Evolutionary conservation across 2,797 vertebrate species (phyloP).

Genomic region (Ctenopoma kingsleyae): DNA sequence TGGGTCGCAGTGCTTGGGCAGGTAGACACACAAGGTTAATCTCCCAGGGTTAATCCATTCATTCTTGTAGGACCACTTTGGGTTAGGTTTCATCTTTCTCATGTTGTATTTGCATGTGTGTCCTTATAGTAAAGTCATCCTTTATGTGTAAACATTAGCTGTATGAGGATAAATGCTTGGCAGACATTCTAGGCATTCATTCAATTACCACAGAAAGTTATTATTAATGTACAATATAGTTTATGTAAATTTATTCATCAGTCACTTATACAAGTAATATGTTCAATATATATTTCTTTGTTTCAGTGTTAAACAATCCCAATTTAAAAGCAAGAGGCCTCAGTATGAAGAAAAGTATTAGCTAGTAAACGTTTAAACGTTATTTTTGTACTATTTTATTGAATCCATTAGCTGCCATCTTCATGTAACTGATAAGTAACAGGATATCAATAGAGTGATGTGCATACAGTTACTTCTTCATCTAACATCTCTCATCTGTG

Average conservation of each 20-base stretch:
- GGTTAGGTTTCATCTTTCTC: slow-evolving; percentile 6
- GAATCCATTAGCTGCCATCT: slow-evolving; percentile 46
- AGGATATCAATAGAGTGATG: slow-evolving; percentile 20
- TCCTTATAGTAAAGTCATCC: slow-evolving; percentile 5
- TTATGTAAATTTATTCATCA: slow-evolving; percentile 18
- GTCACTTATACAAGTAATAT: slow-evolving; percentile 17
- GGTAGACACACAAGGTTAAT: not conserved
- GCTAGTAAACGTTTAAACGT: slow-evolving; percentile 14
- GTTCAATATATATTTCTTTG: slow-evolving; percentile 19
- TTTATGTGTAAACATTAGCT: not conserved
- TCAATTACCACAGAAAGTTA: slow-evolving; percentile 5
- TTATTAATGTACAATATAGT: slow-evolving; percentile 27
- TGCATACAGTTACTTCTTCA: slow-evolving; percentile 22
- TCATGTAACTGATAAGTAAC: slow-evolving; percentile 23
- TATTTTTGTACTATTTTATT: slow-evolving; percentile 1
- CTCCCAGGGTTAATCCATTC: not conserved
- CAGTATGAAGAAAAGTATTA: not conserved
- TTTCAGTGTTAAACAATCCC: slow-evolving; percentile 6
- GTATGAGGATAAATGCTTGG: not conserved
- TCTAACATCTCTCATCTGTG: slow-evolving; percentile 8
- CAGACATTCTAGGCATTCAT: not conserved
- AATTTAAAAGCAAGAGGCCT: not conserved
- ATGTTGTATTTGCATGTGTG: slow-evolving; percentile 7
- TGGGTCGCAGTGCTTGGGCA: not conserved
- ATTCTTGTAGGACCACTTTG: slow-evolving; percentile 1